phyloP scores from a whole-genome alignment of 2,113 vertebrate species.

The Takifugu bimaculatus region DNA sequence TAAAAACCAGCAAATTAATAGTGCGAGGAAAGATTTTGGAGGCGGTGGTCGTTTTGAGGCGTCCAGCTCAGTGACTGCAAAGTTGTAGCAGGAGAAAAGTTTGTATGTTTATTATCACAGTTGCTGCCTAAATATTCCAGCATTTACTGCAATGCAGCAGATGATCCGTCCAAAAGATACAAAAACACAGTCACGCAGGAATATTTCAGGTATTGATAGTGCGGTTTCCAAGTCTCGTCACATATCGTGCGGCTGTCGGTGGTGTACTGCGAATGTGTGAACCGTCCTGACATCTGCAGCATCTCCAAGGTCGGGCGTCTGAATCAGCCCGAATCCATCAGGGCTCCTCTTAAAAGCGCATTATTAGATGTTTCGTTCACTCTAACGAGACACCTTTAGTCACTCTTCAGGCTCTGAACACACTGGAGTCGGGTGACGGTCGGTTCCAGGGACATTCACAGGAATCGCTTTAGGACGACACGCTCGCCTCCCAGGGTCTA shows the following conservation, averaged over 20 bases:
- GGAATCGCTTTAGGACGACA: background rate
- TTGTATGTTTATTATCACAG: background rate
- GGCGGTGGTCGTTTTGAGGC: no score
- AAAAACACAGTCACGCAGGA: conserved; percentile 12
- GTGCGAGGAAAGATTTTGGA: no score
- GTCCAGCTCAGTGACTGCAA: no score
- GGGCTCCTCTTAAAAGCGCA: conserved; percentile 24
- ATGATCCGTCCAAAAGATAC: conserved; percentile 34
- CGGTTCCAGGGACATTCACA: conserved; percentile 5
- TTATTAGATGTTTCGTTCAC: conserved; percentile 25
- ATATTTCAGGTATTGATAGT: conserved; percentile 63
- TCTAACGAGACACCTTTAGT: conserved; percentile 43
- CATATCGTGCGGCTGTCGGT: conserved; percentile 77
- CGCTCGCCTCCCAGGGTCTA: background rate
- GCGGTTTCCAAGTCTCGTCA: conserved; percentile 61
- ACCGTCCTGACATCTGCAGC: conserved; percentile 53
- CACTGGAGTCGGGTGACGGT: conserved; percentile 16
- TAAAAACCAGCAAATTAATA: no score
- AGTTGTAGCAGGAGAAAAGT: background rate
- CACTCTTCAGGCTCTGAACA: conserved; percentile 14
- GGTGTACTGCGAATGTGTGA: conserved; percentile 49
- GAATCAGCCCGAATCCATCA: conserved; percentile 51
- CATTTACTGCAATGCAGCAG: conserved; percentile 26
- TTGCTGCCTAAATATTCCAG: background rate
- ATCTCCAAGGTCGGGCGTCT: conserved; percentile 64